Conservation (phyloP, 2,888 invertebrate species). For the Brachyopa scutellaris region DNA sequence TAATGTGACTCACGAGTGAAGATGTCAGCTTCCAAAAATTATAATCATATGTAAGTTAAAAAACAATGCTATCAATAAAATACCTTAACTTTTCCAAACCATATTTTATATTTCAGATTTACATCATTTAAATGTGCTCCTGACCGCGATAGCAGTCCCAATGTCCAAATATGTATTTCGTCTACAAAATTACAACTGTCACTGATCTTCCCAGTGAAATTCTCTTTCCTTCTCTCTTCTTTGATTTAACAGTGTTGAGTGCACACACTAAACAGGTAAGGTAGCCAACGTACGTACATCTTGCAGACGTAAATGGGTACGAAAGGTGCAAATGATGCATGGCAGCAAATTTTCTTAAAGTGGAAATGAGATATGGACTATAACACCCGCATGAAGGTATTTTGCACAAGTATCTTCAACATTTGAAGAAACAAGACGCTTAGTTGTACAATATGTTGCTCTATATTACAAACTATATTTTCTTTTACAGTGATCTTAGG, state of each 20-base stretch:
- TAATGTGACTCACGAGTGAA: too few relatives aligned
- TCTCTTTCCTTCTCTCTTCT: slow-evolving; percentile 43
- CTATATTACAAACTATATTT: slow-evolving; percentile 9
- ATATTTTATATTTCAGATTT: too few relatives aligned
- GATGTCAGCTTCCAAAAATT: too few relatives aligned
- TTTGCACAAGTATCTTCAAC: slow-evolving; percentile 40
- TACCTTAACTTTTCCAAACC: too few relatives aligned
- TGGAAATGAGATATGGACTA: too few relatives aligned
- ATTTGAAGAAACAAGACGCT: slow-evolving; percentile 1
- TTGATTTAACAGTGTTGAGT: background rate
- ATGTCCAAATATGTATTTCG: background rate
- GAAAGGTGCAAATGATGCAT: slow-evolving; percentile 39
- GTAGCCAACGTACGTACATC: slow-evolving; percentile 29
- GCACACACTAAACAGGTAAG: slow-evolving; percentile 37
- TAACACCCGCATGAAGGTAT: slow-evolving; percentile 8
- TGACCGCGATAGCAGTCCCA: background rate
- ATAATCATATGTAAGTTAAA: too few relatives aligned
- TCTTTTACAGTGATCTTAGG: too few relatives aligned
- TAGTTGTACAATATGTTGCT: slow-evolving; percentile 12
- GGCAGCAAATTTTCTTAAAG: too few relatives aligned
- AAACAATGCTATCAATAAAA: too few relatives aligned
- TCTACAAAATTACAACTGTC: slow-evolving; percentile 5
- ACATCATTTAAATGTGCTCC: slow-evolving; percentile 59
- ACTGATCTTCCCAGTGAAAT: too few relatives aligned
- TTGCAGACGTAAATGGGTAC: slow-evolving; percentile 31